Percentiles rank a stretch among this genome's conserved stretches.
phyloP scores from a whole-genome alignment of 2,113 vertebrate species.

The Microcebus tavaratra region DNA sequence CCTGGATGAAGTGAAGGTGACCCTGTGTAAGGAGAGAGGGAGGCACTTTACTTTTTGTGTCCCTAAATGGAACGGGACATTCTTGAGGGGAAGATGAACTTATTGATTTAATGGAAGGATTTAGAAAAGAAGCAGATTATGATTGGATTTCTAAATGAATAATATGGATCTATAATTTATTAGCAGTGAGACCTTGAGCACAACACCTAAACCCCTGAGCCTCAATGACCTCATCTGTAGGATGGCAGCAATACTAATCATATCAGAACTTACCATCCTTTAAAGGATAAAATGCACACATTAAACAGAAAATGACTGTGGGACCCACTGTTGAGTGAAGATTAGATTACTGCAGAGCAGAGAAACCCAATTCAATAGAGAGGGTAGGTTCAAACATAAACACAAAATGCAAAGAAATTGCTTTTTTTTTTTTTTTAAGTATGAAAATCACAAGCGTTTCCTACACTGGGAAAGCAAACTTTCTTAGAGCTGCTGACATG shows the following conservation, averaged over 20 bases:
- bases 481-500: background rate
- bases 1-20: background rate
- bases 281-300: background rate
- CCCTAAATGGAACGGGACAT: background rate
- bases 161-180: background rate
- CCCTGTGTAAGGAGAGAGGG: rapidly evolving
- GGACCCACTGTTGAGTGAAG: background rate
- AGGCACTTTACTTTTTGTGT: background rate
- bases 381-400: background rate
- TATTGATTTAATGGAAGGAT: background rate
- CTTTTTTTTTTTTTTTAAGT: no score
- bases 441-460: background rate
- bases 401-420: background rate
- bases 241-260: background rate
- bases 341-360: background rate
- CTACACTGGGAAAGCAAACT: background rate
- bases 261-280: background rate
- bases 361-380: background rate
- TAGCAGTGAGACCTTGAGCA: background rate
- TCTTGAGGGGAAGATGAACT: background rate
- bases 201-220: background rate
- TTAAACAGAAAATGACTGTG: background rate
- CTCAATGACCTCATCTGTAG: background rate
- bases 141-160: background rate
- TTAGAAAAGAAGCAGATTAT: background rate